Evolutionary conservation across 2,888 invertebrate species (phyloP), one percentile per base, ranked within the genome.

Genomic region (Tenthredo notha): DNA sequence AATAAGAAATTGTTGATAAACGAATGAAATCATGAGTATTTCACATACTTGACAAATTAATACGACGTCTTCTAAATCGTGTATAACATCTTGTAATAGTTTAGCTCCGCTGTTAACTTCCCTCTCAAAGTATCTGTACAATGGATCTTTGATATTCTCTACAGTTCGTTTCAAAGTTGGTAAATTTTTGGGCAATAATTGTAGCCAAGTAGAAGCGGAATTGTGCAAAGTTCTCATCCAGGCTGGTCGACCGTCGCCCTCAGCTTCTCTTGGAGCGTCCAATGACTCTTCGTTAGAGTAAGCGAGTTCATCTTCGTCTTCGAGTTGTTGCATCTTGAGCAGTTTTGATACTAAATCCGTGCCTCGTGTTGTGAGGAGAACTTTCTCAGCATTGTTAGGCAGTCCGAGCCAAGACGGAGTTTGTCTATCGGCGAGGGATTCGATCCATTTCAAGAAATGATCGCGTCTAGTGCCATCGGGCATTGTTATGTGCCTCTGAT

Each of bases 351-450:
- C 97, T 92, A 99, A 95, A 93, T 98, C 98, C 12, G 98, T 98
- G 87, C 99, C 98, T 94, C 97, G 95, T 0, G 96, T 97, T 0
- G 97, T 97, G 15, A 97, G 94, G 80, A 97, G 92, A 21, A 97
- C 99, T 94, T 99, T 99, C 92, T 99, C 99, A 0, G 99, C 99
- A 93, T 99, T 99, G 93, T 99, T 99, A 1, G 99, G 99, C 88
- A 99, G 94, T 7, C 99, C 99, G 6, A 99, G 96, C 99, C 99
- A 99, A 0, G 98, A 98, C 0, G 99, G 99, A 4, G 99, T 98
- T 94, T 99, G 99, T 21, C 98, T 95, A 92, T 98, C 98, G 0
- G 98, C 96, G 75, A 99, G 94, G 86, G 97, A 96, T 93, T 99
- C 99, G 89, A 99, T 98, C 99, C 99, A 99, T 92, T 98, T 98